phyloP scores from a whole-genome alignment of 2,888 invertebrate genomes.

The Chloroclystis v-ata region DNA sequence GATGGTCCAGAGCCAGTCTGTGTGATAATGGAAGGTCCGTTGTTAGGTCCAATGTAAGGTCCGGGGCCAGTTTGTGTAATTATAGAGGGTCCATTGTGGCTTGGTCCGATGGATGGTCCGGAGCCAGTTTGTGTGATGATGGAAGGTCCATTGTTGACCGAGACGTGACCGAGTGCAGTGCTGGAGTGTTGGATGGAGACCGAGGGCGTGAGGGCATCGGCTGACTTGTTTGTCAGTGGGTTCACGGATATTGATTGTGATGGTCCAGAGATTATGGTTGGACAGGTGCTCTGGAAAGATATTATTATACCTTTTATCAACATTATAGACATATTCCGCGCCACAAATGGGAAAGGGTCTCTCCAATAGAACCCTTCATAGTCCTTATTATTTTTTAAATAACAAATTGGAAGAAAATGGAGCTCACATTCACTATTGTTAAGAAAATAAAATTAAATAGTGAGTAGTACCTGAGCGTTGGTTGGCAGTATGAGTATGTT shows the following conservation, averaged over 20 bases:
- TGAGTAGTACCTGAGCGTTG: slow-evolving; percentile 34
- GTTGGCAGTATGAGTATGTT: slow-evolving; percentile 55
- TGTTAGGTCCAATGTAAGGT: slow-evolving; percentile 29
- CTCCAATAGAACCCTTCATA: too few species aligned
- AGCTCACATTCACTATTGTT: too few species aligned
- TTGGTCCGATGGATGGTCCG: slow-evolving; percentile 29
- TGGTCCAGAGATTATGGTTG: slow-evolving; percentile 52
- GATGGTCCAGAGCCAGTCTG: slow-evolving; percentile 33
- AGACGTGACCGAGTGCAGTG: slow-evolving; percentile 61
- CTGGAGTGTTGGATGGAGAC: slow-evolving; percentile 65
- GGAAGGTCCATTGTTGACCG: slow-evolving; percentile 32
- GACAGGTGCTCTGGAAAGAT: slow-evolving; percentile 46
- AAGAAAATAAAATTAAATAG: too few species aligned
- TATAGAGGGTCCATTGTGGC: slow-evolving; percentile 29
- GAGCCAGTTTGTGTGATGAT: slow-evolving; percentile 32
- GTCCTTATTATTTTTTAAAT: too few species aligned
- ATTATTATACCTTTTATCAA: too few species aligned
- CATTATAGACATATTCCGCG: too few species aligned
- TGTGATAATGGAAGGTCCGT: slow-evolving; percentile 23
- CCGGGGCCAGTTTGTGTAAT: slow-evolving; percentile 34
- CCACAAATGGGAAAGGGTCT: too few species aligned
- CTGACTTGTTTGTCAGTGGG: slow-evolving; percentile 61
- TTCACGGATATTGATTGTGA: slow-evolving; percentile 64
- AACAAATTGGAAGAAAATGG: too few species aligned
- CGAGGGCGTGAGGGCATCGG: slow-evolving; percentile 55